Percentiles rank a stretch among this genome's conserved stretches.
Evolutionary conservation across 2,113 vertebrate species (phyloP).

Genomic region (Nestor notabilis): DNA sequence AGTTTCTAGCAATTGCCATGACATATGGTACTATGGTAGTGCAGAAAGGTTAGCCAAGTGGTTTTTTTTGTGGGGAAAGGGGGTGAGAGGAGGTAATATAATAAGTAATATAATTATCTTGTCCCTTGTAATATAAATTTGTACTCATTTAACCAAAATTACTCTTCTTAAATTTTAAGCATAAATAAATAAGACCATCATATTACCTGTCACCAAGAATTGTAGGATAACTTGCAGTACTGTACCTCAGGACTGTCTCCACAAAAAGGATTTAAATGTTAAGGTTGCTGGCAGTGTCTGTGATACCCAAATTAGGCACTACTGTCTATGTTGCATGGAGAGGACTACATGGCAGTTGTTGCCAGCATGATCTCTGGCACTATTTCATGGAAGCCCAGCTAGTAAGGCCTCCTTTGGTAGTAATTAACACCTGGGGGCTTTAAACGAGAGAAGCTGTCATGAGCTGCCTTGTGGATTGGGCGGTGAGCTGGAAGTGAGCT

Average conservation of each 20-base stretch:
- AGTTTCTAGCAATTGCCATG: background rate
- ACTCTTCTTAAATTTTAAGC: background rate
- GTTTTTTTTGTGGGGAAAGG: background rate
- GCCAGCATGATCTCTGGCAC: background rate
- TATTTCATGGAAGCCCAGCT: background rate
- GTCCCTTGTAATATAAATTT: background rate
- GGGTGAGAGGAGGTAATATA: background rate
- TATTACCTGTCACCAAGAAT: background rate
- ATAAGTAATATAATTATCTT: background rate
- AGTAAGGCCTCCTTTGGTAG: background rate
- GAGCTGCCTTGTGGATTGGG: background rate
- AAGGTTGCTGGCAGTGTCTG: background rate
- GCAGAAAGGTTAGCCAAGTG: background rate
- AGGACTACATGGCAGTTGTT: fast-evolving
- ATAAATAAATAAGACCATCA: background rate
- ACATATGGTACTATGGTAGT: background rate
- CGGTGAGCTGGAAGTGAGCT: background rate
- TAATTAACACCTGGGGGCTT: background rate
- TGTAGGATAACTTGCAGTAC: background rate
- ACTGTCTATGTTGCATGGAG: background rate
- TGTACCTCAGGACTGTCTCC: background rate
- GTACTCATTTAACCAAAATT: background rate
- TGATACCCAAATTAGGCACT: background rate
- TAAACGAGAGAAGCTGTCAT: background rate
- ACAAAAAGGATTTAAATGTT: background rate